Evolutionary conservation across 2,888 invertebrate genomes (phyloP), one percentile per base, ranked within the genome.

Genomic region (Ditula angustiorana): DNA sequence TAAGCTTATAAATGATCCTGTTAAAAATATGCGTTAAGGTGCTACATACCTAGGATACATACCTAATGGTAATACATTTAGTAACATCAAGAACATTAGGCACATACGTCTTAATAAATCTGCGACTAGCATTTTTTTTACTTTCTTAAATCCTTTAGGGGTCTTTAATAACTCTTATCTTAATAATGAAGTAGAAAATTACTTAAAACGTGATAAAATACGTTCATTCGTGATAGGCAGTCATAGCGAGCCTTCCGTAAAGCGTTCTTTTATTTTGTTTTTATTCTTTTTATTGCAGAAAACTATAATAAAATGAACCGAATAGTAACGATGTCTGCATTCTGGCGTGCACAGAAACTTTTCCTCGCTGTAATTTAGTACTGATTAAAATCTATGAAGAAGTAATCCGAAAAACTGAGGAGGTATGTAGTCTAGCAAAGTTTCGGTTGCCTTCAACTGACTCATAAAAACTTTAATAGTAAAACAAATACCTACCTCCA

Each of bases 281-380:
- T 56, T 49, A 62, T 49, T 61, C 37, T 62, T 56, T 56, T 62
- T 47, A 61, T 47, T 61, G 55, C 61, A 47, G 53, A 47, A 55
- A 55, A 55, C 11, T 11, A 35, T 37, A 55, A 55, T 44, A 35
- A 62, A 56, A 28, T 52, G 60, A 56, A 49, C 28, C 62, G n/a
- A 61, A 23, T 21, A 28, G 60, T 41, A 28, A 55, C 21, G 56
- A 47, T 13, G 26, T 56, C 49, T 61, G 61, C 61, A 55, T 55
- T 61, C 55, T 47, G 49, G 56, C 61, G 55, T 56, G 33, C 21
- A 55, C 24, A 11, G 21, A 41, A 53, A 57, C 49, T 57, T 57
- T 44, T 37, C 49, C 46, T 1, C 26, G 10, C 11, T 57, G 49
- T 56, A 62, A 57, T 57, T 62, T 56, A 56, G 37, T 49, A 41